phyloP scores from a whole-genome alignment of 1,140 invertebrate genomes.

The Micrasema longulum region DNA sequence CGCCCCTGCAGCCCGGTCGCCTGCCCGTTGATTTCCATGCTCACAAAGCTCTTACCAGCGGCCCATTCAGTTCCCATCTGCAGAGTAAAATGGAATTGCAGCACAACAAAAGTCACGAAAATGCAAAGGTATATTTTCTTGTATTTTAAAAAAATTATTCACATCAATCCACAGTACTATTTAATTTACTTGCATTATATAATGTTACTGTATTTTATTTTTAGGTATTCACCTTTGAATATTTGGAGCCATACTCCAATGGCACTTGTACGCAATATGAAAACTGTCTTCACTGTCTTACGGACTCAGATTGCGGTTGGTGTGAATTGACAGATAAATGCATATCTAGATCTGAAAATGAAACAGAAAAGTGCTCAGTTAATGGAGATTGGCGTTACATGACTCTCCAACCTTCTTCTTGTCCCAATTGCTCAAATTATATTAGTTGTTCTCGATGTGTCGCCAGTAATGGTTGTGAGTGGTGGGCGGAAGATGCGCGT shows the following conservation, averaged over 20 bases:
- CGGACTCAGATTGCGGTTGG: slow-evolving; percentile 92
- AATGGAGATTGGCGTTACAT: slow-evolving; percentile 80
- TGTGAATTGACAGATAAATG: slow-evolving; percentile 79
- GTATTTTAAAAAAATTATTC: neutral
- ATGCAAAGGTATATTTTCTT: slow-evolving; percentile 71
- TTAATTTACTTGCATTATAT: neutral
- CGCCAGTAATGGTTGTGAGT: slow-evolving; percentile 82
- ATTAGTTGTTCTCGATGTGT: slow-evolving; percentile 87
- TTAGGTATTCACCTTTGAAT: slow-evolving; percentile 86
- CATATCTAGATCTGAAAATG: slow-evolving; percentile 72
- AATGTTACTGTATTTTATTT: slow-evolving; percentile 48
- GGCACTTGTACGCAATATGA: slow-evolving; percentile 82
- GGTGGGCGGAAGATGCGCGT: slow-evolving; percentile 87
- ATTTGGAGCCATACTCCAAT: slow-evolving; percentile 86
- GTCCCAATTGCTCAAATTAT: slow-evolving; percentile 88
- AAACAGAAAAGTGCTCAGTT: slow-evolving; percentile 71
- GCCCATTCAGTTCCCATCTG: slow-evolving; percentile 69
- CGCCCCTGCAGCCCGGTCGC: slow-evolving; percentile 66
- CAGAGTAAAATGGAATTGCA: slow-evolving; percentile 85
- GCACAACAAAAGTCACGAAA: slow-evolving; percentile 78
- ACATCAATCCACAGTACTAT: neutral
- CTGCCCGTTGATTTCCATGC: slow-evolving; percentile 81
- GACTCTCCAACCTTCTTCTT: slow-evolving; percentile 82
- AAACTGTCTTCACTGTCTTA: slow-evolving; percentile 89
- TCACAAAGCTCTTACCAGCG: slow-evolving; percentile 67